Percentiles rank a stretch among this genome's conserved stretches.
These are phyloP conservation scores for Solea senegalensis DNA, from an alignment of 2,113 vertebrate genomes.

Conservation along the genomic window DNA sequence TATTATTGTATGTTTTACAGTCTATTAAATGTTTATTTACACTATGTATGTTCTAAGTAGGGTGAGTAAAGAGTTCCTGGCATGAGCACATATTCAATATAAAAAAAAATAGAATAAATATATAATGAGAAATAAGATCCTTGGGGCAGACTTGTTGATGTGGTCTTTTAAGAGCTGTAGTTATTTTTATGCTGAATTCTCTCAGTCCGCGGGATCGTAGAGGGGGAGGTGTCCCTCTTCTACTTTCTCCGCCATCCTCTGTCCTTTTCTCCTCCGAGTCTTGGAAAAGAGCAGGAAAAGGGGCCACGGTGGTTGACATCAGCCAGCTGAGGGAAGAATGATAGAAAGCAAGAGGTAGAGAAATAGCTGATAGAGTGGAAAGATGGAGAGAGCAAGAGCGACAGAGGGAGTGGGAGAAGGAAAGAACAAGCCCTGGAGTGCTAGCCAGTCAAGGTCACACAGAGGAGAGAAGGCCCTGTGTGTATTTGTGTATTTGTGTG, in stretches of 20 bases:
- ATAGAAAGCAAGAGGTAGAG: conserved; percentile 57
- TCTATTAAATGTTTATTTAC: not conserved
- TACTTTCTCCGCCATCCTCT: conserved; percentile 59
- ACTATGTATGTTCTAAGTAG: not conserved
- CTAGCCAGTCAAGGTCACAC: conserved; percentile 77
- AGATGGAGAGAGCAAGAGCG: conserved; percentile 60
- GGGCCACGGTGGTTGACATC: too few relatives aligned
- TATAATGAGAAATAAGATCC: conserved; percentile 7
- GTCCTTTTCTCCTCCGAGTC: conserved; percentile 55
- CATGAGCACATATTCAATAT: conserved; percentile 16
- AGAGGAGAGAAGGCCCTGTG: conserved; percentile 73
- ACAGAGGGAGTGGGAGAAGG: conserved; percentile 58
- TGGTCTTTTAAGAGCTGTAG: conserved; percentile 27
- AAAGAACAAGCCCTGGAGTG: conserved; percentile 73
- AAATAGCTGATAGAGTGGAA: conserved; percentile 60
- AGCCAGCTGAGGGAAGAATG: conserved; percentile 28
- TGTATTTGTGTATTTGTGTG: conserved; percentile 15
- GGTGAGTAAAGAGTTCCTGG: not conserved
- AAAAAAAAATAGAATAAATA: not conserved
- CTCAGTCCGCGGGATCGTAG: conserved; percentile 46
- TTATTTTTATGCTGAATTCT: conserved; percentile 61
- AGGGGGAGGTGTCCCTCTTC: conserved; percentile 50
- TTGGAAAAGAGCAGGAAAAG: conserved; percentile 8
- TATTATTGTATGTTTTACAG: not conserved
- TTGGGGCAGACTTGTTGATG: conserved; percentile 58